A percentile compares a stretch with the other conserved stretches of the same genome.
Conservation (phyloP, 2,888 invertebrate genomes). For the Archaeoteleia sp. region DNA sequence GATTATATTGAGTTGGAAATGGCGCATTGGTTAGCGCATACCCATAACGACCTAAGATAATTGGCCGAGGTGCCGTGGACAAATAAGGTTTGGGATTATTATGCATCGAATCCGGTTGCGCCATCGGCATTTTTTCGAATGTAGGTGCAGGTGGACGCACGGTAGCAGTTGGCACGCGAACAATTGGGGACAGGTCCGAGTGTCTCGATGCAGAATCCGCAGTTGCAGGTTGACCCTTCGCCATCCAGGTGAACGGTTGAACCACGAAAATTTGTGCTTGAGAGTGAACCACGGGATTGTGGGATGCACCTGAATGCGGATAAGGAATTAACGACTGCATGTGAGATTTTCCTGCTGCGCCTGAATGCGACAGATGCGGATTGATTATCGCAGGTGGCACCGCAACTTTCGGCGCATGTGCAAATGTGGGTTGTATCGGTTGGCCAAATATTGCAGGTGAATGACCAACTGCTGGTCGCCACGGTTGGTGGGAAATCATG, state of each 20-base stretch:
- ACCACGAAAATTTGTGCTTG: constrained; percentile 42
- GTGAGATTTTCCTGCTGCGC: constrained; percentile 5
- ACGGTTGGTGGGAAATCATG: too few species aligned
- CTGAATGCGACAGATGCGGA: constrained; percentile 2
- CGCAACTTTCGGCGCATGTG: constrained; percentile 10
- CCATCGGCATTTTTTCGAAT: constrained; percentile 22
- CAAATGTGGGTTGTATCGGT: neutral
- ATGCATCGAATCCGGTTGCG: constrained; percentile 20
- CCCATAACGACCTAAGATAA: constrained; percentile 54
- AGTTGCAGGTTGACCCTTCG: constrained; percentile 10
- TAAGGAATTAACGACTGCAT: constrained; percentile 32
- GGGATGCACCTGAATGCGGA: constrained; percentile 3
- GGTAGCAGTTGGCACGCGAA: constrained; percentile 41
- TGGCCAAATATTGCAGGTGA: neutral
- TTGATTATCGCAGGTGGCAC: constrained; percentile 26
- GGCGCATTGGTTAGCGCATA: constrained; percentile 52
- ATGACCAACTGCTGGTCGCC: too few species aligned
- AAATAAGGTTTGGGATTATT: constrained; percentile 21
- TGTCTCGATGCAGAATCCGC: constrained; percentile 17
- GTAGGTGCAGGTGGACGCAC: constrained; percentile 29
- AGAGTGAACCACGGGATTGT: constrained; percentile 5
- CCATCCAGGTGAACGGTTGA: constrained; percentile 43
- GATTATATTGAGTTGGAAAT: constrained; percentile 36
- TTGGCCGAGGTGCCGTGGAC: constrained; percentile 32
- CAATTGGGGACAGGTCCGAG: constrained; percentile 29